Evolutionary conservation across 2,888 invertebrate genomes (phyloP), one percentile per base, ranked within the genome.

Genomic region (Trisateles emortualis): DNA sequence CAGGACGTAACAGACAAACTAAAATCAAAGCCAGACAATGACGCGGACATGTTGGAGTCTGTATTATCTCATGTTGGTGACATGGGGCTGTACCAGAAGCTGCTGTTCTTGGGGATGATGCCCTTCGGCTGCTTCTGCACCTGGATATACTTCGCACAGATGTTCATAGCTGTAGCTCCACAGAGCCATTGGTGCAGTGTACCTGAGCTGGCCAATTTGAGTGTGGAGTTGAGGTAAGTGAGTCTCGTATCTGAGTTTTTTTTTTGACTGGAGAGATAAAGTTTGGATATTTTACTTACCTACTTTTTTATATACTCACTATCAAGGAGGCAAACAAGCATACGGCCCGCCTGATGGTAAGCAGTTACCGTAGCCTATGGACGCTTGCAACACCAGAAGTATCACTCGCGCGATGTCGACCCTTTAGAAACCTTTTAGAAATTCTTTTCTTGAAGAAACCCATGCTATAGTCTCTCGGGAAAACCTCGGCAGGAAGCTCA

Each of bases 121-220:
- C 88, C 88, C 0, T 85, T 86, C 49, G 87, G 87, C 6, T 68
- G 87, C 42, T 76, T 83, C 69, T 87, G 84, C 75, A 83, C 87
- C 1, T 88, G 85, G 70, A 76, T 84, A 3, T 88, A 88, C 74
- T 83, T 88, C 69, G 84, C 83, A n/a, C 89, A 89, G 71, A 87
- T 89, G 84, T 89, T 89, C 70, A 72, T 89, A 17, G 79, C 86
- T 0, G 84, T 83, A 10, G 86, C 88, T 0, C 88, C 88, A 8
- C 81, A 85, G 64, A 69, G 72, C 40, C 84, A 87, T 62, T 89
- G 88, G 88, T 89, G 89, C 52, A 61, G 61, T 8, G 83, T 88
- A 19, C 86, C 88, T 0, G 85, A 86, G 56, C 45, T 89, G 10
- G 73, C 69, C 2, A 74, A 76, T 16, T 69, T 89, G 33, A 74